phyloP scores from a whole-genome alignment of 2,888 invertebrate species.

The Heteropelma amictum region DNA sequence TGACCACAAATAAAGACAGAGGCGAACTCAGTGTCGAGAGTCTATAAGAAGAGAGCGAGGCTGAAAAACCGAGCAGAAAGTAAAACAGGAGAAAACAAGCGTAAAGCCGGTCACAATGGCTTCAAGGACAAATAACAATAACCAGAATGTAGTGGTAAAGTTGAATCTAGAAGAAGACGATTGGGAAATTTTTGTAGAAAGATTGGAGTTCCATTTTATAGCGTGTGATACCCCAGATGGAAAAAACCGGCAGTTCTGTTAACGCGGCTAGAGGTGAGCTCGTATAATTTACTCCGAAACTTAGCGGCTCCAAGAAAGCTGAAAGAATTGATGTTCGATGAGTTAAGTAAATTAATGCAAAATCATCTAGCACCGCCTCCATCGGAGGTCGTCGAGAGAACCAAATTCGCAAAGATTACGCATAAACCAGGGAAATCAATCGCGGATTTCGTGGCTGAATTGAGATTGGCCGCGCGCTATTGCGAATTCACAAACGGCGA shows the following conservation, averaged over 20 bases:
- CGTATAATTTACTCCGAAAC: conserved; percentile 1
- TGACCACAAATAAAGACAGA: not conserved
- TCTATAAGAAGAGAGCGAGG: not conserved
- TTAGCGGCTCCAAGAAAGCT: not conserved
- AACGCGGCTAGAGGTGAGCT: not conserved
- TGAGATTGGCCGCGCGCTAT: not conserved
- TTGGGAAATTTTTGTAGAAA: conserved; percentile 13
- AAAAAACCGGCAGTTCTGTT: not conserved
- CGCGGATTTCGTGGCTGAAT: not conserved
- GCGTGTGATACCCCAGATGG: not conserved
- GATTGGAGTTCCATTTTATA: not conserved
- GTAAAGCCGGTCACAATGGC: too few species aligned
- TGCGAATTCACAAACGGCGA: not conserved
- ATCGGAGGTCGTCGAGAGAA: not conserved
- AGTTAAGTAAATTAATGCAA: not conserved
- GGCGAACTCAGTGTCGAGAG: conserved; percentile 5
- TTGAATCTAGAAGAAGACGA: conserved; percentile 7
- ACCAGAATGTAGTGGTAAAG: not conserved
- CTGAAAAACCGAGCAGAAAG: not conserved
- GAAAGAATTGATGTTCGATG: not conserved
- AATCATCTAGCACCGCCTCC: not conserved
- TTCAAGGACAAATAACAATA: not conserved
- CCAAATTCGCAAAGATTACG: not conserved
- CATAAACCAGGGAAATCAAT: not conserved
- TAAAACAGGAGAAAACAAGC: too few species aligned